Conservation (phyloP, 2,888 invertebrate species). For the Ariolimax columbianus region DNA sequence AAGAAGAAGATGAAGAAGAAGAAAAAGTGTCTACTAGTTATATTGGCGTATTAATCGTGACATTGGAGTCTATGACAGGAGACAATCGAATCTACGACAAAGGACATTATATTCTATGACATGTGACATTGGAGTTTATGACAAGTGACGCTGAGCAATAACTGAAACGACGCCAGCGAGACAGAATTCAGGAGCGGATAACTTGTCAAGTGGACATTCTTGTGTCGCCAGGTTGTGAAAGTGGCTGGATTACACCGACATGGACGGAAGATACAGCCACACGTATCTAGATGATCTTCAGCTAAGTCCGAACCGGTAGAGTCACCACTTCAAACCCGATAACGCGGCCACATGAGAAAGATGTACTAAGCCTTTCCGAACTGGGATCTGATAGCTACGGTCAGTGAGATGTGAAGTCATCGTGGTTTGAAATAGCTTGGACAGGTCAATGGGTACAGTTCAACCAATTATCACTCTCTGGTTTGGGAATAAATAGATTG, state of each 20-base stretch:
- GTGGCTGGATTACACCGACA: constrained; percentile 21
- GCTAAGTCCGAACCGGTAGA: not conserved
- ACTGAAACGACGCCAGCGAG: not conserved
- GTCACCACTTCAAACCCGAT: constrained; percentile 19
- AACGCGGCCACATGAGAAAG: not conserved
- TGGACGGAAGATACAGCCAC: not conserved
- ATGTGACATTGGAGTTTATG: not conserved
- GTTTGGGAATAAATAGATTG: too few species aligned
- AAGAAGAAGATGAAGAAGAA: too few species aligned
- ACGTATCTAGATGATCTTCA: constrained; percentile 7
- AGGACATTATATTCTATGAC: not conserved
- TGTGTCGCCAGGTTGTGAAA: constrained; percentile 11
- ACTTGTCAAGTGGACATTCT: not conserved
- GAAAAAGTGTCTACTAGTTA: too few species aligned
- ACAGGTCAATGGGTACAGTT: not conserved
- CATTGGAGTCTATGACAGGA: too few species aligned
- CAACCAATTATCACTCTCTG: too few species aligned
- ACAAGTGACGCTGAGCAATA: not conserved
- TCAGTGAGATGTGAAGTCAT: not conserved
- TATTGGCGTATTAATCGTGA: too few species aligned
- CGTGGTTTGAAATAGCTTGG: not conserved
- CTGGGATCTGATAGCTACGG: not conserved
- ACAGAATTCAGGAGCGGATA: not conserved
- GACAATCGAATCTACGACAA: too few species aligned
- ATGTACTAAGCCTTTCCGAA: not conserved